phyloP scores from a whole-genome alignment of 2,113 vertebrate genomes.

The Nothobranchius kuhntae region DNA sequence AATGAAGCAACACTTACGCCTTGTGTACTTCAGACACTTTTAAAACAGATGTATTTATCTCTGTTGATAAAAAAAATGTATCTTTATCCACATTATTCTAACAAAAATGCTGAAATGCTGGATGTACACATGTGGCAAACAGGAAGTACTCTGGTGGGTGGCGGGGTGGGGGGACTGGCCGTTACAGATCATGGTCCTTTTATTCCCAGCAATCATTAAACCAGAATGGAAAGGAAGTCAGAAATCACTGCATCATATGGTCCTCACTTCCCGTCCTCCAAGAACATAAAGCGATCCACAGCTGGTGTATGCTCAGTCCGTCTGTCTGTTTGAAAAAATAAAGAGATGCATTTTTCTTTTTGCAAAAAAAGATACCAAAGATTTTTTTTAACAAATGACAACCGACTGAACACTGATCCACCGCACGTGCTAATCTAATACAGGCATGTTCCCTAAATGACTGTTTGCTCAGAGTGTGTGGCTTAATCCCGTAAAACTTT shows the following conservation, averaged over 20 bases:
- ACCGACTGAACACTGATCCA: slow-evolving; percentile 1
- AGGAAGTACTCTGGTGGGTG: slow-evolving; percentile 43
- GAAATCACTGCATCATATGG: slow-evolving; percentile 64
- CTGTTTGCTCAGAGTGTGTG: slow-evolving; percentile 5
- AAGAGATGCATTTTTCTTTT: slow-evolving; percentile 11
- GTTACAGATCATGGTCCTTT: slow-evolving; percentile 57
- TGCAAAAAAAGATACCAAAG: slow-evolving; percentile 2
- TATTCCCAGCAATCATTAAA: slow-evolving; percentile 63
- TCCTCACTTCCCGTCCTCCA: slow-evolving; percentile 55
- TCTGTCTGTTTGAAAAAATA: slow-evolving; percentile 30
- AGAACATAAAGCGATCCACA: slow-evolving; percentile 44
- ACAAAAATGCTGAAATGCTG: not conserved
- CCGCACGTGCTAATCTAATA: slow-evolving; percentile 8
- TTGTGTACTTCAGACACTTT: too few relatives aligned
- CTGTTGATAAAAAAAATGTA: too few relatives aligned
- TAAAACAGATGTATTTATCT: too few relatives aligned
- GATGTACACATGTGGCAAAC: slow-evolving; percentile 64
- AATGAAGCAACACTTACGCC: too few relatives aligned
- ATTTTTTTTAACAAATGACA: slow-evolving; percentile 9
- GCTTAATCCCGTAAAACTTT: slow-evolving; percentile 56
- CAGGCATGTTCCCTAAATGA: slow-evolving; percentile 14
- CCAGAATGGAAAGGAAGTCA: slow-evolving; percentile 62
- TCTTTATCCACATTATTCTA: too few relatives aligned
- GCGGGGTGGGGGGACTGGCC: not conserved
- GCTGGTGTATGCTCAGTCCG: slow-evolving; percentile 53